Evolutionary conservation across 2,797 vertebrate genomes (phyloP).

Genomic region (Salarias fasciatus): DNA sequence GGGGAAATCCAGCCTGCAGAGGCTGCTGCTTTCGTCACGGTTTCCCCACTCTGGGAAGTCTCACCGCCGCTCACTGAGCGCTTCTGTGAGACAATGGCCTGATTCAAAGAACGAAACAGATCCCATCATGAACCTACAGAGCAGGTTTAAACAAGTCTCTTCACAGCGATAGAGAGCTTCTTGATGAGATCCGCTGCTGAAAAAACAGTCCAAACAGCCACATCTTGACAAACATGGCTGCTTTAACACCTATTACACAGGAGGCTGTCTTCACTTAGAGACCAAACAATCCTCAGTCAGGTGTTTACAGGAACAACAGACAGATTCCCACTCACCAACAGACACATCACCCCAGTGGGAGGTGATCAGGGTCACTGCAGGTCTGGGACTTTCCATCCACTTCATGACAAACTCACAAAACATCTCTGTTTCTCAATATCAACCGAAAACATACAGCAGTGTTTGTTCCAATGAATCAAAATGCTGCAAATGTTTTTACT

Average conservation of each 20-base stretch:
- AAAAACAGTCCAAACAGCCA: slow-evolving; percentile 2
- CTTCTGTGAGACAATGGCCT: not conserved
- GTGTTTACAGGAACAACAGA: slow-evolving; percentile 42
- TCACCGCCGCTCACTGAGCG: not conserved
- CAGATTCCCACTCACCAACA: slow-evolving; percentile 23
- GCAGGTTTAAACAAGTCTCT: slow-evolving; percentile 4
- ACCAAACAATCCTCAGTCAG: slow-evolving; percentile 16
- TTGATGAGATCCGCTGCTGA: slow-evolving; percentile 14
- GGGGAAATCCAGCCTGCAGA: slow-evolving; percentile 37
- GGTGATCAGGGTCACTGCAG: slow-evolving; percentile 16
- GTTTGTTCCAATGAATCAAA: not conserved
- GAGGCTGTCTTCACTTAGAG: slow-evolving; percentile 24
- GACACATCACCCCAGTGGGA: slow-evolving; percentile 47
- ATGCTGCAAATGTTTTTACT: no score
- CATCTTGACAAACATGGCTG: not conserved
- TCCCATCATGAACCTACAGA: not conserved
- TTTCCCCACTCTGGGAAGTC: slow-evolving; percentile 42
- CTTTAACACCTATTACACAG: slow-evolving; percentile 1
- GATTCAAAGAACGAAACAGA: not conserved
- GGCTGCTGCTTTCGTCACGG: slow-evolving; percentile 32
- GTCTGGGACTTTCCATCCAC: slow-evolving; percentile 67
- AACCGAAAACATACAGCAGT: not conserved
- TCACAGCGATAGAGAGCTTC: not conserved
- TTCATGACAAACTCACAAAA: not conserved
- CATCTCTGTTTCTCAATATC: slow-evolving; percentile 14